Conservation (phyloP, 2,797 vertebrate genomes). For the Setipinna tenuifilis region DNA sequence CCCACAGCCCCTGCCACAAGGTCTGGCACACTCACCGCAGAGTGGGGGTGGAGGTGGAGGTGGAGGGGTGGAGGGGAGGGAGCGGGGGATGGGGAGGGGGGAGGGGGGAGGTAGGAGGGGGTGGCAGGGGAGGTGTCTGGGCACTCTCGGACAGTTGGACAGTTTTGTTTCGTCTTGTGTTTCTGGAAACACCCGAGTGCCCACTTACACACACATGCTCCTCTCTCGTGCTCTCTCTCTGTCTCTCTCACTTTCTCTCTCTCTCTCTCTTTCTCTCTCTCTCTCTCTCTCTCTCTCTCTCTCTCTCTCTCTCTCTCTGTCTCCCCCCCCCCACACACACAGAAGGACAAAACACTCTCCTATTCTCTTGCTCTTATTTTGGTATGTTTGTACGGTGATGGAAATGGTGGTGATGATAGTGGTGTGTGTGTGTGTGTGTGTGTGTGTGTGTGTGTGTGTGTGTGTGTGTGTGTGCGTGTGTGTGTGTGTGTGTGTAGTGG, state of each 20-base stretch:
- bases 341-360: neutral
- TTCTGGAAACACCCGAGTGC: neutral
- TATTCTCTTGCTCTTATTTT: too few species aligned
- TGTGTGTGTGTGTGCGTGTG: conserved; percentile 4
- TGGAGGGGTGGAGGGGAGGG: neutral
- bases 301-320: neutral
- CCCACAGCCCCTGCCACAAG: neutral
- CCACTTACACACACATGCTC: neutral
- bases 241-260: neutral
- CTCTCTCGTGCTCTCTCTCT: neutral
- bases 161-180: conserved; percentile 6
- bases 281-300: neutral
- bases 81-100: neutral
- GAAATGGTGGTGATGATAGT: neutral
- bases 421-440: neutral
- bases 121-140: neutral
- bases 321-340: neutral
- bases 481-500: neutral
- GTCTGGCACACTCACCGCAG: neutral
- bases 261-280: neutral
- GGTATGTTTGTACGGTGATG: too few species aligned
- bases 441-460: neutral
- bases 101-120: neutral
- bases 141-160: neutral
- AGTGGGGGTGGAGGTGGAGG: neutral